Evolutionary conservation across 2,797 vertebrate genomes (phyloP), one percentile per base, ranked within the genome.

Genomic region (Molossus alvarezi): DNA sequence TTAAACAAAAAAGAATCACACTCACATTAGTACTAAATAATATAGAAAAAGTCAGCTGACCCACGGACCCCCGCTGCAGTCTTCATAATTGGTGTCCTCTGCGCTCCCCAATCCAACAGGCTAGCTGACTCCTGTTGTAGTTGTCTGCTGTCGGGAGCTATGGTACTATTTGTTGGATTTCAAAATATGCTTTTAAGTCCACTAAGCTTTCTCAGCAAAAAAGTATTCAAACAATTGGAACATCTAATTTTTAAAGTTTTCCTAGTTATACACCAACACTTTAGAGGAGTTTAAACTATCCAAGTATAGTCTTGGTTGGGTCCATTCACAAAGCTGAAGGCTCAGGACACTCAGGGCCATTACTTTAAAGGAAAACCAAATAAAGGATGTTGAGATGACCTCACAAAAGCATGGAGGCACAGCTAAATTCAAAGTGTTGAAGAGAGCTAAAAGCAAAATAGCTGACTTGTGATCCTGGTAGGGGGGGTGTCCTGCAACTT

Each of bases 11-110:
- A 94, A 65, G 87, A 88, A 25, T 4, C 33, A 80, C 57, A 88
- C 6, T 98, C 94, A 97, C 94, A 90, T 96, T 95, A 98, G 98
- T 98, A 98, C 97, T 98, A 97, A 98, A 98, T 96, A 97, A 97
- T 97, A 95, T 20, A 84, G 95, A 33, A 96, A 58, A 96, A 93
- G 97, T 93, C 86, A 57, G 83, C 83, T 93, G 91, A 95, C 94
- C 97, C 76, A 62, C 29, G 86, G 95, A 92, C 85, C 93, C 93
- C 90, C 76, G 90, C 91, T 90, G 97, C 80, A 88, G 69, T 96
- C 91, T 95, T 65, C 77, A 92, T 82, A 57, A 3, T 25, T 67
- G 57, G n/a, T 41, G 25, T 87, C 94, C 57, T 79, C 90, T 82
- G 81, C 21, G 80, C 10, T 18, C 86, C 75, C 67, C 71, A 51